Conservation (phyloP, 2,888 invertebrate genomes). For the Tetranychus truncatus region DNA sequence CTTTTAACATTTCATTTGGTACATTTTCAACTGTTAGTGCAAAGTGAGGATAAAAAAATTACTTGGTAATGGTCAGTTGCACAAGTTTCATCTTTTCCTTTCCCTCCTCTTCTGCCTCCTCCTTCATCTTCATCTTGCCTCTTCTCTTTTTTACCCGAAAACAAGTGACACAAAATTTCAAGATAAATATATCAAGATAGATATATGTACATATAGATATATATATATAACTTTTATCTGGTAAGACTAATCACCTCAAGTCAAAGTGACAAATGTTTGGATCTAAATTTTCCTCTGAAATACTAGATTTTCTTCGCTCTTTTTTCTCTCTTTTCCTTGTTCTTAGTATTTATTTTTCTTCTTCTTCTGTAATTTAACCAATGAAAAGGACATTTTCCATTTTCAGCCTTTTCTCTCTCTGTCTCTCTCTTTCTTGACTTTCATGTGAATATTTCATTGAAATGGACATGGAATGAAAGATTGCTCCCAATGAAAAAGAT, state of each 20-base stretch:
- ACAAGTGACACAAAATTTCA: background rate
- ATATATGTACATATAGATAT: background rate
- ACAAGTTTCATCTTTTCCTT: background rate
- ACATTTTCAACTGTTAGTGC: too few relatives aligned
- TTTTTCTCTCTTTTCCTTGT: too few relatives aligned
- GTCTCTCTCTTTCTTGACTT: too few relatives aligned
- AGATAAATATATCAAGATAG: conserved; percentile 1
- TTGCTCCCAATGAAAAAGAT: too few relatives aligned
- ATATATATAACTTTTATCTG: background rate
- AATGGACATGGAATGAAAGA: too few relatives aligned
- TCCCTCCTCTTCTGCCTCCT: background rate
- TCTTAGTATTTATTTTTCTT: too few relatives aligned
- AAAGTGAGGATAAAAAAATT: too few relatives aligned
- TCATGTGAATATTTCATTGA: too few relatives aligned
- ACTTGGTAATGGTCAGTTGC: background rate
- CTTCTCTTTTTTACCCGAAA: background rate
- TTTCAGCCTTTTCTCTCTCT: too few relatives aligned
- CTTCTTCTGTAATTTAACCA: too few relatives aligned
- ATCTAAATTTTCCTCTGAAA: background rate
- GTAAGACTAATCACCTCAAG: background rate
- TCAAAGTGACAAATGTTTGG: background rate
- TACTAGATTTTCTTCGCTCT: background rate
- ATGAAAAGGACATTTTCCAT: too few relatives aligned
- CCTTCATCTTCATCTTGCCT: background rate
- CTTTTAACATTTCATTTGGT: too few relatives aligned